These are phyloP conservation scores for Phlogophora meticulosa DNA, from an alignment of 2,888 invertebrate genomes.

Conservation along the genomic window DNA sequence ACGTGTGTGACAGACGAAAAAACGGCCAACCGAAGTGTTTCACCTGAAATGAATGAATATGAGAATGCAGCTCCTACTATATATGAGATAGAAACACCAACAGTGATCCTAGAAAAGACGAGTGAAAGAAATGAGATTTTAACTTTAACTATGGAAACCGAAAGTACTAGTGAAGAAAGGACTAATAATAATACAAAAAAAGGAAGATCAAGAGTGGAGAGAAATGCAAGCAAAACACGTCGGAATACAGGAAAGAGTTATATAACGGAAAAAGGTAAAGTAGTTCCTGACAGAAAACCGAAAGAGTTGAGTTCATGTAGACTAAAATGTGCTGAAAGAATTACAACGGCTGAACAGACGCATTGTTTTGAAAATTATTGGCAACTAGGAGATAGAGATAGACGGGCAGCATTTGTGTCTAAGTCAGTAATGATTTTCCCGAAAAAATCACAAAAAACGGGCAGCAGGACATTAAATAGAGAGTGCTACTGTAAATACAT, in stretches of 20 bases:
- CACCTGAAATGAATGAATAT: conserved; percentile 12
- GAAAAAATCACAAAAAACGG: not conserved
- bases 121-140: conserved; percentile 7
- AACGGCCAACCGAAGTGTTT: not conserved
- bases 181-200: conserved; percentile 1
- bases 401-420: conserved; percentile 20
- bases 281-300: conserved; percentile 8
- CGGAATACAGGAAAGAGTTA: too few relatives aligned
- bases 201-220: conserved; percentile 9
- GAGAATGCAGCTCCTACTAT: conserved; percentile 1
- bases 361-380: too few relatives aligned
- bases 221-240: conserved; percentile 11
- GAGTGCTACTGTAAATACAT: too few relatives aligned
- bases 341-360: too few relatives aligned
- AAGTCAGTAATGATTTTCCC: conserved; percentile 5
- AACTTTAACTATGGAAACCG: conserved; percentile 3
- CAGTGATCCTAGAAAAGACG: conserved; percentile 3
- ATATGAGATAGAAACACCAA: conserved; percentile 6
- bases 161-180: conserved; percentile 4
- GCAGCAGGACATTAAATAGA: conserved; percentile 11
- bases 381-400: conserved; percentile 17
- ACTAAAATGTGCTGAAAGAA: too few relatives aligned
- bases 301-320: conserved; percentile 16
- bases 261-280: too few relatives aligned
- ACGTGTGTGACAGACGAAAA: conserved; percentile 7